Conservation (phyloP, 2,113 vertebrate genomes). For the sheep (Ovis aries) region DNA sequence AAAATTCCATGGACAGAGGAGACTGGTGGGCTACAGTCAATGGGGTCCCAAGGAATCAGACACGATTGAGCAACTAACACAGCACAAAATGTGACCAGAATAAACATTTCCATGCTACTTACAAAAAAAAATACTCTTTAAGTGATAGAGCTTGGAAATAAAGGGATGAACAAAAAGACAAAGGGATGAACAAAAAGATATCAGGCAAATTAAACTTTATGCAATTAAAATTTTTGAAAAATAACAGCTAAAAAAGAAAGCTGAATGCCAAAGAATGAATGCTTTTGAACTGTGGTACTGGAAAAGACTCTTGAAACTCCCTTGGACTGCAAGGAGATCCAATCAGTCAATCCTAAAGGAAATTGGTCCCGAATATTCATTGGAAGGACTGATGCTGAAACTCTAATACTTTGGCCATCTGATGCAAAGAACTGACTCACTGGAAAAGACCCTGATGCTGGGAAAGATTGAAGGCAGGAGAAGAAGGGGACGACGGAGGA, state of each 20-base stretch:
- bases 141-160: neutral
- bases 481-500: neutral
- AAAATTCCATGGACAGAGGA: neutral
- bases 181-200: neutral
- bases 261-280: fast-evolving
- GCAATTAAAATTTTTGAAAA: neutral
- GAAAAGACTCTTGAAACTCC: neutral
- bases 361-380: neutral
- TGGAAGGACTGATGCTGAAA: neutral
- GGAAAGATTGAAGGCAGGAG: neutral
- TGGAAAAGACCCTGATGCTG: neutral
- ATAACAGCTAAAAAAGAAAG: neutral
- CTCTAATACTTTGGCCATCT: neutral
- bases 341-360: neutral
- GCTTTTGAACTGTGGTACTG: neutral
- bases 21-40: neutral
- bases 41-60: neutral
- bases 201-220: neutral
- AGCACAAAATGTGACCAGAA: neutral
- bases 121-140: neutral
- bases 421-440: neutral
- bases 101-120: neutral
- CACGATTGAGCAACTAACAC: neutral
- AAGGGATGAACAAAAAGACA: neutral
- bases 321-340: neutral